Base-by-base conservation (phyloP, 2,797 vertebrate species). In the Setipinna tenuifilis region DNA sequence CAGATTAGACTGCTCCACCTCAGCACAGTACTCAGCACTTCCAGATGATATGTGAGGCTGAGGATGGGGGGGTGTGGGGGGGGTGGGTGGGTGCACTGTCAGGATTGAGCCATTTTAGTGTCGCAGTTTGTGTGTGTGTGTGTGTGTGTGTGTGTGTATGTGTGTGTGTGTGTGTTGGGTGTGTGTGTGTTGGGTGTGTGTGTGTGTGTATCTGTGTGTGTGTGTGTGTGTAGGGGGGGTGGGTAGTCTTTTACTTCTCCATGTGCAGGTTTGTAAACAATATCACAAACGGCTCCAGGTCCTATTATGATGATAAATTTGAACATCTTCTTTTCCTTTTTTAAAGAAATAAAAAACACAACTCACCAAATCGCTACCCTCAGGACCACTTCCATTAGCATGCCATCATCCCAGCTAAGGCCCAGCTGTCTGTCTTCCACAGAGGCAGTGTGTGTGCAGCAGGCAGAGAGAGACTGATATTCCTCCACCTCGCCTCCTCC, bases 141-240 rank as follows among this genome's bases (percentile, higher is more conserved):
- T 65, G n/a, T 65, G 61, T 65, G n/a, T 62, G 61, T 31, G 68
- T 75, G 25, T 31, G 31, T 28, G 31, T 75, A 28, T 71, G 28
- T 78, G 31, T 41, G 35, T 21, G 0, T 44, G 65, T 78, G 35
- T 78, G 68, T 75, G 68, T 71, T 71, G 25, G 28, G 65, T 16
- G 62, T 31, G 68, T 19, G 68, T 16, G 28, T 14, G 65, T 28
- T n/a, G n/a, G n/a, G 62, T n/a, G 62, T n/a, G 62, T 10, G 62
- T n/a, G 28, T 75, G 28, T 35, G 68, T 41, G 68, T 17, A 2
- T 71, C 28, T 4, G 61, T 65, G 61, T 25, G 61, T 65, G 61
- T 65, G n/a, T 65, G 61, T 65, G 61, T 65, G 61, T 65, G 61
- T 65, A n/a, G n/a, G n/a, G n/a, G n/a, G n/a, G n/a, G 61, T 65